Conservation (phyloP, 1,140 invertebrate genomes). For the Lepidostoma basale region DNA sequence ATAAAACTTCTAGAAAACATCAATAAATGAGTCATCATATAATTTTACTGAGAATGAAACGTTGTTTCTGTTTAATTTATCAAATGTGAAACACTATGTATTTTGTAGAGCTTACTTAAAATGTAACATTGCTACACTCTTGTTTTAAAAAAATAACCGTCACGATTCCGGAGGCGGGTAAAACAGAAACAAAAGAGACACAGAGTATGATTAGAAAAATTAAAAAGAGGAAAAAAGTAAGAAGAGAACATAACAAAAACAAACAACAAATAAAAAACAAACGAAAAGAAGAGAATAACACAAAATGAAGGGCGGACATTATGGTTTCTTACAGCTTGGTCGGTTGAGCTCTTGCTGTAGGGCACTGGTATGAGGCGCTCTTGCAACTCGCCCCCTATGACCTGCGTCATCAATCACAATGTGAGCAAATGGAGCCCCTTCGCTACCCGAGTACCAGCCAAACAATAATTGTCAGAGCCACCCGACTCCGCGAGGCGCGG, state of each 20-base stretch:
- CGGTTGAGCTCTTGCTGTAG: conserved; percentile 99
- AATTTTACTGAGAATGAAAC: no score
- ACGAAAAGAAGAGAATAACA: background rate
- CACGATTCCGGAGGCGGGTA: background rate
- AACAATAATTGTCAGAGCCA: background rate
- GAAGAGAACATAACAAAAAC: conserved; percentile 2
- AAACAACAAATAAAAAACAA: background rate
- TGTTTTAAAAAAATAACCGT: no score
- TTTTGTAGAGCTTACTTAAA: no score
- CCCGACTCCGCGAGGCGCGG: conserved; percentile 1
- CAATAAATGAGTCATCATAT: no score
- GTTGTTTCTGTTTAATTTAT: no score
- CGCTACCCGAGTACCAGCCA: background rate
- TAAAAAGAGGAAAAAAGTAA: background rate
- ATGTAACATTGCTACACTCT: no score
- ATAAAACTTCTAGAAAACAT: no score
- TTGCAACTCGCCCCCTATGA: conserved; percentile 99
- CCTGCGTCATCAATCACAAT: conserved; percentile 75
- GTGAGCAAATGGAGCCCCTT: background rate
- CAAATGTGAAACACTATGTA: no score
- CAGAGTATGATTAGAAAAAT: conserved; percentile 8
- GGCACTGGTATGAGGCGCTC: conserved; percentile 98
- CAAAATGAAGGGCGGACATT: conserved; percentile 26
- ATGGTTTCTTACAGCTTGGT: conserved; percentile 94
- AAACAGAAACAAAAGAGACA: background rate